Conservation (phyloP, 2,888 invertebrate genomes). For the Noctua comes region DNA sequence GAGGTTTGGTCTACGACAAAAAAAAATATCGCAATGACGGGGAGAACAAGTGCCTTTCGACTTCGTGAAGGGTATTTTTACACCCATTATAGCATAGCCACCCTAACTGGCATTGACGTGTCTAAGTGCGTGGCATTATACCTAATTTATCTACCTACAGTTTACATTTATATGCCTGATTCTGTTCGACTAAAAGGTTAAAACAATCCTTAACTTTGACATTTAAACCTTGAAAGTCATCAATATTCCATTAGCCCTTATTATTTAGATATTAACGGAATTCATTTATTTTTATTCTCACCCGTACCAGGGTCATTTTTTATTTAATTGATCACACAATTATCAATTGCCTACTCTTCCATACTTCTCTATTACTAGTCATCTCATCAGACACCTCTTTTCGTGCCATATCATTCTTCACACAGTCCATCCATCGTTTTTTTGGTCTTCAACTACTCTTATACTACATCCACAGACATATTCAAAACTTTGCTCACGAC, state of each 20-base stretch:
- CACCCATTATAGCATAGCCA: background rate
- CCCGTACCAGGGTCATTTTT: background rate
- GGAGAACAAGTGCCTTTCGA: no score
- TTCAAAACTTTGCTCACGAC: no score
- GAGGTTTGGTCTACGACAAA: no score
- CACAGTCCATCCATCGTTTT: no score
- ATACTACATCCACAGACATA: no score
- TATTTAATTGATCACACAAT: background rate
- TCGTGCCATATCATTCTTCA: no score
- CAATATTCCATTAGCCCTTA: slow-evolving; percentile 47
- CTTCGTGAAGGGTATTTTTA: no score
- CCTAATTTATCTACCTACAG: background rate
- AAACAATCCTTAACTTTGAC: slow-evolving; percentile 18
- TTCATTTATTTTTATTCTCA: slow-evolving; percentile 29
- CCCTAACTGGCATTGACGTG: background rate
- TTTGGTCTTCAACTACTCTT: no score
- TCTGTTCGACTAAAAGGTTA: background rate
- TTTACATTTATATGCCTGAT: background rate
- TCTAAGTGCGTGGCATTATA: background rate
- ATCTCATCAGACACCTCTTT: no score
- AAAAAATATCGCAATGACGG: no score
- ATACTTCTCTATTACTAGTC: no score
- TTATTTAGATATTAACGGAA: slow-evolving; percentile 13
- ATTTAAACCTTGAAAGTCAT: slow-evolving; percentile 40
- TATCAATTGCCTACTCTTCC: background rate